These are phyloP conservation scores for Podabrus alpinus DNA, from an alignment of 2,888 invertebrate species.

Conservation along the genomic window DNA sequence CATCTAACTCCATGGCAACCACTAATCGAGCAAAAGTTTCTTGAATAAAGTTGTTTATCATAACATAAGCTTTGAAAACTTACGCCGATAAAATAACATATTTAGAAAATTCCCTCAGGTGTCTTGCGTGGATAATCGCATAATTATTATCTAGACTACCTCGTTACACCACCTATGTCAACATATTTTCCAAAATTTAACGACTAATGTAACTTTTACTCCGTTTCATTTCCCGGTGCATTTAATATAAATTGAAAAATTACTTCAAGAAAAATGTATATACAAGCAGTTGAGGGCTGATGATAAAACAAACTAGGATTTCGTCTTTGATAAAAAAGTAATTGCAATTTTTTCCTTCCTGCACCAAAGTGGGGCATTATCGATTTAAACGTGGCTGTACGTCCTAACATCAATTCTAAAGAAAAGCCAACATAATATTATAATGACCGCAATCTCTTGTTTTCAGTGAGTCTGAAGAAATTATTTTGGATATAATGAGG, in stretches of 20 bases:
- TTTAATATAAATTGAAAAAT: not conserved
- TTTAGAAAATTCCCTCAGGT: slow-evolving; percentile 5
- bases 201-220: not conserved
- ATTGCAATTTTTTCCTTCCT: not conserved
- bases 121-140: not conserved
- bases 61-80: not conserved
- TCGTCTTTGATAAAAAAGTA: not conserved
- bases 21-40: slow-evolving; percentile 18
- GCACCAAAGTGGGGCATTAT: not conserved
- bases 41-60: slow-evolving; percentile 9
- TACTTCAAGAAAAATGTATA: not conserved
- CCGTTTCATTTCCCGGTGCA: not conserved
- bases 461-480: not conserved
- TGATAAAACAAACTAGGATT: not conserved
- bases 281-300: not conserved
- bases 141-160: not conserved
- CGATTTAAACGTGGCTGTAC: not conserved
- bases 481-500: not conserved
- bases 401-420: not conserved
- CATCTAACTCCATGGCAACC: slow-evolving; percentile 41
- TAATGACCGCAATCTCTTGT: not conserved
- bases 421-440: not conserved
- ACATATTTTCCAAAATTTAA: not conserved
- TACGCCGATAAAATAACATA: not conserved
- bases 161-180: not conserved